phyloP scores from a whole-genome alignment of 2,113 vertebrate genomes.

The Thunnus maccoyii region DNA sequence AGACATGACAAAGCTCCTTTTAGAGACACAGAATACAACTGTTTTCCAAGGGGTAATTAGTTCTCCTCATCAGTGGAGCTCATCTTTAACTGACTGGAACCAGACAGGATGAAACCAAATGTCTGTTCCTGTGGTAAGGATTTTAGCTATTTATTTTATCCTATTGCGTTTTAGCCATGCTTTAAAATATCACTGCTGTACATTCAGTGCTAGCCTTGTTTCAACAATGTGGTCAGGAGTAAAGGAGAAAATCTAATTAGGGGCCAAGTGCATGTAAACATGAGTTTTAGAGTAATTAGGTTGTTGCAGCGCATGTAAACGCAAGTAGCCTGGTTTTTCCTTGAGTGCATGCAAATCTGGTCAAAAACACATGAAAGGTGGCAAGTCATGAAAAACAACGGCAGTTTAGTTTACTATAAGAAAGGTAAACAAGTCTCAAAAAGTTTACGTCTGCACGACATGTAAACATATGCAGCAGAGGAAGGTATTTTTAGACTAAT shows the following conservation, averaged over 20 bases:
- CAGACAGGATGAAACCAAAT: too few relatives aligned
- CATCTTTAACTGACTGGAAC: too few relatives aligned
- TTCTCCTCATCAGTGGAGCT: too few relatives aligned
- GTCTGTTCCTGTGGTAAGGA: too few relatives aligned
- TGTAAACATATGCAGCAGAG: background rate
- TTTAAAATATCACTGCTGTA: background rate
- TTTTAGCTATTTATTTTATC: too few relatives aligned
- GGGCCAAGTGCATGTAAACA: slow-evolving; percentile 15
- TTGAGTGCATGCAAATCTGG: background rate
- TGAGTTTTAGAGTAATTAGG: background rate
- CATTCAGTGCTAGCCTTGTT: background rate
- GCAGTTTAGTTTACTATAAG: background rate
- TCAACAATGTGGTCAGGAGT: background rate
- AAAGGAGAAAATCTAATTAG: background rate
- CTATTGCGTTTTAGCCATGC: background rate
- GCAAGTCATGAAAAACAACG: background rate
- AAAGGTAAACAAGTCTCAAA: background rate
- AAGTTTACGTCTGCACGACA: too few relatives aligned
- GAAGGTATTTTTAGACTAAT: background rate
- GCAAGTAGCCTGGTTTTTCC: background rate
- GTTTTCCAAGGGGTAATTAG: too few relatives aligned
- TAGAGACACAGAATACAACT: too few relatives aligned
- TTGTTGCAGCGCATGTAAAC: background rate
- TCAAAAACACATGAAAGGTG: background rate
- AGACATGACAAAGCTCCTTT: too few relatives aligned